phyloP scores from a whole-genome alignment of 2,113 vertebrate species.

The Sclerurus mexicanus region DNA sequence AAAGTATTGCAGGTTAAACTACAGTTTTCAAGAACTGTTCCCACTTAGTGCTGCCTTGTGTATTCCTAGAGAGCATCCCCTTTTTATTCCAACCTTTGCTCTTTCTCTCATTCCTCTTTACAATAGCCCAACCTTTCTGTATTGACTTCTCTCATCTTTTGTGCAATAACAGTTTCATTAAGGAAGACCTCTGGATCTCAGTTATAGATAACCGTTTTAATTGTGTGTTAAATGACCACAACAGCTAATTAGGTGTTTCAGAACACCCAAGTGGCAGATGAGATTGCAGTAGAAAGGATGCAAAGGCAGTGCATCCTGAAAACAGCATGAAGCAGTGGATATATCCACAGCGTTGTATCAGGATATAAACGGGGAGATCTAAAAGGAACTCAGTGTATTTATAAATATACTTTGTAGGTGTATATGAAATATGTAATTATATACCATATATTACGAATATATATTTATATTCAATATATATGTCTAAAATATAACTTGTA shows the following conservation, averaged over 20 bases:
- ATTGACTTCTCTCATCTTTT: background rate
- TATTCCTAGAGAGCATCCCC: background rate
- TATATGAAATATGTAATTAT: background rate
- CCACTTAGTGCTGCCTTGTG: background rate
- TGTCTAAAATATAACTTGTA: background rate
- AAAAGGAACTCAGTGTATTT: no score
- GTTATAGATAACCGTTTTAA: background rate
- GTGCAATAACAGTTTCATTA: background rate
- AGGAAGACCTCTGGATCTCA: background rate
- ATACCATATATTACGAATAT: no score
- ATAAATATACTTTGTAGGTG: no score
- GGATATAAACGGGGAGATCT: background rate
- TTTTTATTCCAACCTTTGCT: background rate
- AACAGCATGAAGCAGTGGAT: background rate
- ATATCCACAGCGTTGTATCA: background rate
- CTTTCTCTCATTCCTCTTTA: background rate
- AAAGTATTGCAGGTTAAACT: background rate
- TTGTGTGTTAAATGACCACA: background rate
- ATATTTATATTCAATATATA: background rate
- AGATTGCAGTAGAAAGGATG: background rate
- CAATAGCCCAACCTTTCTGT: fast-evolving
- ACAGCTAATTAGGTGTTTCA: background rate
- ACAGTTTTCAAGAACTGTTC: background rate
- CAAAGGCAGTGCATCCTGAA: background rate
- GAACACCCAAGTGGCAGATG: fast-evolving